A percentile compares a stretch with the other conserved stretches of the same genome.
These are phyloP conservation scores for Drosophila ezoana DNA, from an alignment of 2,888 invertebrate genomes.

Conservation along the genomic window DNA sequence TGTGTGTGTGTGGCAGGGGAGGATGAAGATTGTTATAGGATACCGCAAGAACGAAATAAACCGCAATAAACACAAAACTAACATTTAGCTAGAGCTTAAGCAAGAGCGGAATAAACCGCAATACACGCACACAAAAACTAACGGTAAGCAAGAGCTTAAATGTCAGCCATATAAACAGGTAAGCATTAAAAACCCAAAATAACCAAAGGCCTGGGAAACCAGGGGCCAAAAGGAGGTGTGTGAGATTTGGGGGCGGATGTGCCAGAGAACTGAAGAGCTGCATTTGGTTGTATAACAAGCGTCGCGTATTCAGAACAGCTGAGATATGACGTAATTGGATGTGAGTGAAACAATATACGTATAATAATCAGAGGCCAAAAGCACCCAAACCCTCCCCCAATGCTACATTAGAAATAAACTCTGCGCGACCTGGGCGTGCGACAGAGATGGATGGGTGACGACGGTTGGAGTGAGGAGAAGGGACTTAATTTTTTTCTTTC, in stretches of 20 bases:
- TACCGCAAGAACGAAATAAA: slow-evolving; percentile 21
- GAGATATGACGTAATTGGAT: slow-evolving; percentile 84
- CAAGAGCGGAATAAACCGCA: slow-evolving; percentile 29
- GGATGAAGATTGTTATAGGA: slow-evolving; percentile 24
- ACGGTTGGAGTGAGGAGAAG: not conserved
- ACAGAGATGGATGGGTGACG: not conserved
- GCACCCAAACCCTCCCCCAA: not conserved
- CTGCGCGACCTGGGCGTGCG: not conserved
- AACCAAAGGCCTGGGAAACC: slow-evolving; percentile 9
- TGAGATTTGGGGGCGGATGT: slow-evolving; percentile 8
- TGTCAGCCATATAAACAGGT: slow-evolving; percentile 36
- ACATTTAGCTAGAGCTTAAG: slow-evolving; percentile 32
- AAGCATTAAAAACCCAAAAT: slow-evolving; percentile 36
- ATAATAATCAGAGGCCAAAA: slow-evolving; percentile 27
- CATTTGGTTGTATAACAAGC: slow-evolving; percentile 67
- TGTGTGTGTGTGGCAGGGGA: not conserved
- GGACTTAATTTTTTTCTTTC: slow-evolving; percentile 6
- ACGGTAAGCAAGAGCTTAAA: slow-evolving; percentile 40
- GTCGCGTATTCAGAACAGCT: slow-evolving; percentile 79
- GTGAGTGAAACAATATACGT: slow-evolving; percentile 67
- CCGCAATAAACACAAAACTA: slow-evolving; percentile 16
- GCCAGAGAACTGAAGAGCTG: slow-evolving; percentile 22
- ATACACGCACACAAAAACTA: slow-evolving; percentile 10
- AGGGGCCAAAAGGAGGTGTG: not conserved
- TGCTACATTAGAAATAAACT: not conserved